Conservation (phyloP, 1,140 invertebrate species). For the Drosophila subpulchrella region DNA sequence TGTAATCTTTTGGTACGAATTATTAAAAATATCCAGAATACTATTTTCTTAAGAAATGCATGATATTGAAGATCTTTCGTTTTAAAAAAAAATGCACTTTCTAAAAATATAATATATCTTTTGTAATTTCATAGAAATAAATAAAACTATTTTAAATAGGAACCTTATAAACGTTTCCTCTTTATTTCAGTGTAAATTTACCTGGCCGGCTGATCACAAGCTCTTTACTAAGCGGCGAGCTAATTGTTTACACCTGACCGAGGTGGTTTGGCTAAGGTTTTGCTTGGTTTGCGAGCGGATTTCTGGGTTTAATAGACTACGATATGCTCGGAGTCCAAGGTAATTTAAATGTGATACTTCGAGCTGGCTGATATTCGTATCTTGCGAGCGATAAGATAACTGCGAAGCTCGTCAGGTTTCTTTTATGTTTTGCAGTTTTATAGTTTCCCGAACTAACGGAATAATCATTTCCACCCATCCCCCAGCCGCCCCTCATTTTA, state of each 20-base stretch:
- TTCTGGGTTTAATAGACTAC: constrained; percentile 23
- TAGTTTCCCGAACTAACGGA: constrained; percentile 53
- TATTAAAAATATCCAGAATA: too few species aligned
- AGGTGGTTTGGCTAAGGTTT: constrained; percentile 18
- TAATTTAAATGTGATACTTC: constrained; percentile 31
- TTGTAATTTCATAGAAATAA: too few species aligned
- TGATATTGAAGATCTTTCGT: too few species aligned
- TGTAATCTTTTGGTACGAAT: too few species aligned
- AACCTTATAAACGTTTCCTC: not conserved
- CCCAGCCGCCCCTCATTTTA: constrained; percentile 3
- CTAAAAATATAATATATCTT: too few species aligned
- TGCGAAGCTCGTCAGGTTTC: constrained; percentile 44
- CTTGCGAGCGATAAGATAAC: constrained; percentile 58
- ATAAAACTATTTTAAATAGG: not conserved
- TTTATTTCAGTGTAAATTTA: constrained; percentile 1
- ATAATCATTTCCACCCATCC: constrained; percentile 7
- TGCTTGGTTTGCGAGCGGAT: constrained; percentile 12
- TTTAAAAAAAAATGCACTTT: too few species aligned
- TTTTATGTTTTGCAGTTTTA: constrained; percentile 62
- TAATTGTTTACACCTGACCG: constrained; percentile 56
- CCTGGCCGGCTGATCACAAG: constrained; percentile 18
- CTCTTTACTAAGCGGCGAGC: constrained; percentile 30
- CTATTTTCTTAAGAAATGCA: too few species aligned
- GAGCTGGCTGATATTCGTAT: constrained; percentile 14
- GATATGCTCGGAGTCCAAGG: constrained; percentile 31